phyloP scores from a whole-genome alignment of 2,888 invertebrate genomes.

The Platerodrilus igneus region DNA sequence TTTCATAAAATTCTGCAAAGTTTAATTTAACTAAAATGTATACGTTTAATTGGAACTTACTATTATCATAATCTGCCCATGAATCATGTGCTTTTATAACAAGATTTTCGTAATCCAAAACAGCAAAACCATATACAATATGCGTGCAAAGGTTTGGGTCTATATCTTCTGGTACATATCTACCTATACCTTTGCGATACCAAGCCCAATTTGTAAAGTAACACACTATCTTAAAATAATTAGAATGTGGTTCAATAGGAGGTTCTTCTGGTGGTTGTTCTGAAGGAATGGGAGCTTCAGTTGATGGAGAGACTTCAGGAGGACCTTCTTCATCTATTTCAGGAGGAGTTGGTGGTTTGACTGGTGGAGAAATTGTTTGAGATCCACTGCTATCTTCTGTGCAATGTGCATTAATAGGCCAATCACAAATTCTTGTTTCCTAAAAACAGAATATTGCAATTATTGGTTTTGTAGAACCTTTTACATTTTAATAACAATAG shows the following conservation, averaged over 20 bases:
- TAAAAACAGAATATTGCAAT: too few relatives aligned
- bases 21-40: background rate
- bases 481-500: too few relatives aligned
- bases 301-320: constrained; percentile 38
- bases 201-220: constrained; percentile 95
- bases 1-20: constrained; percentile 70
- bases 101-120: constrained; percentile 76
- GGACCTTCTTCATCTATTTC: constrained; percentile 33
- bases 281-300: constrained; percentile 44
- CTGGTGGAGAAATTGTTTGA: constrained; percentile 15
- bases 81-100: constrained; percentile 80
- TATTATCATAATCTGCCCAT: constrained; percentile 86
- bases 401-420: constrained; percentile 65
- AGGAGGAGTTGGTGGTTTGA: constrained; percentile 17
- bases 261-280: too few relatives aligned
- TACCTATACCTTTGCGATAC: constrained; percentile 78
- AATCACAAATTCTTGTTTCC: constrained; percentile 64
- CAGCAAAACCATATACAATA: constrained; percentile 89
- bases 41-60: constrained; percentile 50
- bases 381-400: constrained; percentile 11
- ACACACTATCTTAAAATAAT: constrained; percentile 77
- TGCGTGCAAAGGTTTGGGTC: constrained; percentile 87
- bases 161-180: constrained; percentile 81
- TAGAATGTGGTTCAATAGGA: constrained; percentile 51
- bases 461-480: too few relatives aligned